Conservation (phyloP, 2,113 vertebrate genomes). For the Paedocypris sp. region DNA sequence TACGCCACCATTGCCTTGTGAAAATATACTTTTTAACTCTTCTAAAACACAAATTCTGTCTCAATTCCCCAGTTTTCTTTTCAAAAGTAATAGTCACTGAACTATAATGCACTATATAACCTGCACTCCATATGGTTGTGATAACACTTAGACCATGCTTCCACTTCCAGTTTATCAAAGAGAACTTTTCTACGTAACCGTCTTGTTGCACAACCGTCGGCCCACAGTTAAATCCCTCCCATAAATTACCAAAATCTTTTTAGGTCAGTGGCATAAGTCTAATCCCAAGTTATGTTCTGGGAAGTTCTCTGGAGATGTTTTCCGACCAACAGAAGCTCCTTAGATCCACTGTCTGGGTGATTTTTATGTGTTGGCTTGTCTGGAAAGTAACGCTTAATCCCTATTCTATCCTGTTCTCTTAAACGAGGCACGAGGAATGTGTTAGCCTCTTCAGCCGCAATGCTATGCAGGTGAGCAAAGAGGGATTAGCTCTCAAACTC, state of each 20-base stretch:
- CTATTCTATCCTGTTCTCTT: slow-evolving; percentile 35
- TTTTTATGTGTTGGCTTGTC: slow-evolving; percentile 37
- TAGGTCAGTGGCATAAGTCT: slow-evolving; percentile 10
- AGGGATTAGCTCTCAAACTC: slow-evolving; percentile 6
- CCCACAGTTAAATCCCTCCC: slow-evolving; percentile 38
- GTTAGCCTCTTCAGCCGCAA: slow-evolving; percentile 2
- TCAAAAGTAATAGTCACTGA: slow-evolving; percentile 5
- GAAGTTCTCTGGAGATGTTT: slow-evolving; percentile 45
- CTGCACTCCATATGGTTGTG: slow-evolving; percentile 28
- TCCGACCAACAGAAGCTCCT: slow-evolving; percentile 46
- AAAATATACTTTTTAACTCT: no score
- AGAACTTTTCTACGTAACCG: slow-evolving; percentile 50
- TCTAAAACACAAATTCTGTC: no score
- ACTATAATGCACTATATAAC: slow-evolving; percentile 12
- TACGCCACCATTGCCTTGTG: no score
- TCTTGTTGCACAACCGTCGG: slow-evolving; percentile 46
- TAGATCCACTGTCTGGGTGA: slow-evolving; percentile 42
- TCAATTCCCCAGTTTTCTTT: no score
- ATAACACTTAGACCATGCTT: slow-evolving; percentile 59
- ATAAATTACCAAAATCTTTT: slow-evolving; percentile 17
- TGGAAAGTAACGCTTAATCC: slow-evolving; percentile 41
- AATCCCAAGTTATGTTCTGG: slow-evolving; percentile 31
- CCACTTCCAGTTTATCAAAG: slow-evolving; percentile 49
- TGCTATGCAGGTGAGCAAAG: slow-evolving; percentile 29
- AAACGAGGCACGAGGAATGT: slow-evolving; percentile 31